Percentiles rank a stretch among this genome's conserved stretches.
Conservation (phyloP, 2,888 invertebrate genomes). For the Drosophila suboccidentalis region DNA sequence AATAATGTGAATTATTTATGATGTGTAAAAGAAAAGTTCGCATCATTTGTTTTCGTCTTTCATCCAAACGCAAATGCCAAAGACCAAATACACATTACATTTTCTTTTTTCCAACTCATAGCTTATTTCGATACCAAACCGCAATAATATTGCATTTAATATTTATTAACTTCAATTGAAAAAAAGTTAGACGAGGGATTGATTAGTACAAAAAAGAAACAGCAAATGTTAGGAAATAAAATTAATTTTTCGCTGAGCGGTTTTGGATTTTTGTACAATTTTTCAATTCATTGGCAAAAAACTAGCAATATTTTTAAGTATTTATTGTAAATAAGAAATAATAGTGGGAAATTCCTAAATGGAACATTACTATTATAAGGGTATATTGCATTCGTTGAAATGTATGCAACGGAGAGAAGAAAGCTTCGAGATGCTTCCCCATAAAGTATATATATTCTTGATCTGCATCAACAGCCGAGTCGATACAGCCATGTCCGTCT, state of each 20-base stretch:
- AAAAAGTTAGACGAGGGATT: conserved; percentile 4
- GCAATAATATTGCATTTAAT: conserved; percentile 75
- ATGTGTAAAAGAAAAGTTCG: conserved; percentile 43
- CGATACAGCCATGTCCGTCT: too few relatives aligned
- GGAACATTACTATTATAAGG: background rate
- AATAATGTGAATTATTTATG: conserved; percentile 67
- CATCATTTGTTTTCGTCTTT: conserved; percentile 33
- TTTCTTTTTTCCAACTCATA: background rate
- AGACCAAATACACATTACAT: background rate
- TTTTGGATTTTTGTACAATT: too few relatives aligned
- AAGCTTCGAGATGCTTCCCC: too few relatives aligned
- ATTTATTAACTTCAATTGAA: conserved; percentile 56
- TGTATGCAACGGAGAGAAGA: too few relatives aligned
- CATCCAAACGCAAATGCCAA: conserved; percentile 21
- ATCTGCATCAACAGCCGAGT: too few relatives aligned
- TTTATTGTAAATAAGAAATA: background rate
- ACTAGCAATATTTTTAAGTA: too few relatives aligned
- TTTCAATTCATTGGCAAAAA: too few relatives aligned
- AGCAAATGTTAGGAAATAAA: background rate
- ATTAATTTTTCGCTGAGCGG: background rate
- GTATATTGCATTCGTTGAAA: too few relatives aligned
- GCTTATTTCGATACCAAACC: conserved; percentile 44
- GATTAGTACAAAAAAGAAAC: background rate
- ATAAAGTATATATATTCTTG: too few relatives aligned
- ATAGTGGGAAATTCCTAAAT: background rate